A percentile compares a stretch with the other conserved stretches of the same genome.
These are phyloP conservation scores for Hirtodrosophila alboralis DNA, from an alignment of 2,888 invertebrate species.

Conservation along the genomic window DNA sequence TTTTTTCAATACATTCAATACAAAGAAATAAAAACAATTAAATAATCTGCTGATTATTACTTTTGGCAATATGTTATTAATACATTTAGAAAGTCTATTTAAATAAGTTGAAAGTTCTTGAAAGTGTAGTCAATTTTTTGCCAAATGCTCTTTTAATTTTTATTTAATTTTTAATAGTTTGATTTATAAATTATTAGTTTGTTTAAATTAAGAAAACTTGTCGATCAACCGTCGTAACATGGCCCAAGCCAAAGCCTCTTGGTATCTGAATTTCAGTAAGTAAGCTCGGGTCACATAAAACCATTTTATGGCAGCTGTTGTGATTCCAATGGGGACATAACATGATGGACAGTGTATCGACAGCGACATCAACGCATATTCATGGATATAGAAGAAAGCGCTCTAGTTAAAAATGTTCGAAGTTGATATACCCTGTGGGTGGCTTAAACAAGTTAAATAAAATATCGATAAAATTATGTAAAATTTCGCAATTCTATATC, in stretches of 20 bases:
- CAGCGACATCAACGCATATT: conserved; percentile 15
- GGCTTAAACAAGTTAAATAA: background rate
- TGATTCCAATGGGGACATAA: conserved; percentile 15
- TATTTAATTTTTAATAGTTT: background rate
- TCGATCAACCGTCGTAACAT: conserved; percentile 18
- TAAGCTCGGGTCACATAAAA: conserved; percentile 34
- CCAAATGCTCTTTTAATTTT: background rate
- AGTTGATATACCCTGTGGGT: background rate
- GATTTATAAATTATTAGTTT: no score
- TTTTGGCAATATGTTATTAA: no score
- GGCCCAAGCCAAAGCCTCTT: conserved; percentile 1
- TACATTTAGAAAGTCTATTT: no score
- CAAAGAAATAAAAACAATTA: no score
- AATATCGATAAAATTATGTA: no score
- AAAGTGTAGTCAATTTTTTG: no score
- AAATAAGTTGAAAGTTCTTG: no score
- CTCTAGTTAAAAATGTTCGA: background rate
- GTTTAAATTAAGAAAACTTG: no score
- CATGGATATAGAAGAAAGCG: background rate
- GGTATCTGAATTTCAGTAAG: conserved; percentile 14
- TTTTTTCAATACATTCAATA: no score
- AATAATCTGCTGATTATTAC: no score
- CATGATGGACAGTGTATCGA: conserved; percentile 21
- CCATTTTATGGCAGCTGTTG: conserved; percentile 41
- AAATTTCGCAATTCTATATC: no score